Evolutionary conservation across 2,113 vertebrate genomes (phyloP), one percentile per base, ranked within the genome.

Genomic region (Aleadryas rufinucha): DNA sequence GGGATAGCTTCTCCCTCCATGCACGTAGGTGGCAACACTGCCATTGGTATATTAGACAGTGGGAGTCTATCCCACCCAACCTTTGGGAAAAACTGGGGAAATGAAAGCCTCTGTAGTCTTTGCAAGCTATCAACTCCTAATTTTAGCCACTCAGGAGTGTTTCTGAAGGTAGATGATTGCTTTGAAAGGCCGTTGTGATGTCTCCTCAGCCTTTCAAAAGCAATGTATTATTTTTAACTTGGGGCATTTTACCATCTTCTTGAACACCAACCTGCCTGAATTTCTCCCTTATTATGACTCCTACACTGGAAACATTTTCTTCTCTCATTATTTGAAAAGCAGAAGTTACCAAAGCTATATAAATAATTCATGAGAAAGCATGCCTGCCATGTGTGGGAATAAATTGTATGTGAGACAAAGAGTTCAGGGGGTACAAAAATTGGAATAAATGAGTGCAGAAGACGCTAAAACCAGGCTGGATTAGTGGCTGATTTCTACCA

Each of bases 321-420:
- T 85, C 59, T 76, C 56, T 91, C 47, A 63, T 86, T 95, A 88
- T 94, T 86, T 95, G 75, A 93, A 80, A 96, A 96, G 89, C 39
- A 93, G 84, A 95, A 95, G 72, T 94, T 95, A 89, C 44, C 26
- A 56, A 92, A 95, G 65, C 69, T 87, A 20, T 42, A 95, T 92
- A 89, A 95, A 97, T 95, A 95, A 97, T 95, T 97, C 93, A 94
- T 91, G 78, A 95, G 93, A 50, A 69, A 84, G 76, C 59, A 84
- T 70, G 90, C 66, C 79, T 96, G 63, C 76, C 85, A 90, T 84
- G 83, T 95, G 92, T 93, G 80, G 83, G 91, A 97, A 95, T 92
- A 95, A 95, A 95, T 88, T 90, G 52, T 52, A 64, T 28, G n/a
- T 2, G 3, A 93, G 84, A 89, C 65, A 72, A 92, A 92, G 77